phyloP scores from a whole-genome alignment of 2,888 invertebrate genomes.

The Dugesia japonica region DNA sequence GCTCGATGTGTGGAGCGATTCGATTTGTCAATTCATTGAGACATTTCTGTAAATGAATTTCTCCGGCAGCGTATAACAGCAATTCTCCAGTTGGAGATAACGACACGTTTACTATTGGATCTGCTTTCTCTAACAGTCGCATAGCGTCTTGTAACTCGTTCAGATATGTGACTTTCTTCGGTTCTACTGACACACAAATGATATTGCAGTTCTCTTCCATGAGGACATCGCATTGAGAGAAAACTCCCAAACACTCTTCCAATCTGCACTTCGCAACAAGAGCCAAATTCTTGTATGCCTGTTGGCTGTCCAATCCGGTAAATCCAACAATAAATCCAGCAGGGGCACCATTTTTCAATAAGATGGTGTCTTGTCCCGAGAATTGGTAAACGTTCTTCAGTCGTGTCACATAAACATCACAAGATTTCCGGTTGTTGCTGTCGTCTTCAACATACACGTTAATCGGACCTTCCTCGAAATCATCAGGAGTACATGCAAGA shows the following conservation, averaged over 20 bases:
- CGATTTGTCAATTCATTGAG: slow-evolving; percentile 65
- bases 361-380: not conserved
- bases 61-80: slow-evolving; percentile 80
- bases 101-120: slow-evolving; percentile 62
- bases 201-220: slow-evolving; percentile 60
- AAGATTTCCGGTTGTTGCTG: not conserved
- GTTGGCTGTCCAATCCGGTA: slow-evolving; percentile 62
- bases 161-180: slow-evolving; percentile 54
- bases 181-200: slow-evolving; percentile 73
- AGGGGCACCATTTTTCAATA: slow-evolving; percentile 1
- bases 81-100: slow-evolving; percentile 63
- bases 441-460: not conserved
- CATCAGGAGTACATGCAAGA: not conserved
- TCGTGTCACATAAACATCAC: not conserved
- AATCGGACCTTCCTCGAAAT: not conserved
- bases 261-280: slow-evolving; percentile 57
- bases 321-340: slow-evolving; percentile 50
- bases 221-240: slow-evolving; percentile 74
- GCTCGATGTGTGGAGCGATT: slow-evolving; percentile 49
- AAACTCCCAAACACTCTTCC: slow-evolving; percentile 53
- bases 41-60: slow-evolving; percentile 87
- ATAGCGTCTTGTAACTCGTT: slow-evolving; percentile 55
- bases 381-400: not conserved
- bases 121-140: slow-evolving; percentile 73
- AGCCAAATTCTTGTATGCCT: slow-evolving; percentile 58